Percentiles rank a stretch among this genome's conserved stretches.
These are phyloP conservation scores for Caenorhabditis imperialis DNA, from an alignment of 2,888 invertebrate species.

Conservation along the genomic window DNA sequence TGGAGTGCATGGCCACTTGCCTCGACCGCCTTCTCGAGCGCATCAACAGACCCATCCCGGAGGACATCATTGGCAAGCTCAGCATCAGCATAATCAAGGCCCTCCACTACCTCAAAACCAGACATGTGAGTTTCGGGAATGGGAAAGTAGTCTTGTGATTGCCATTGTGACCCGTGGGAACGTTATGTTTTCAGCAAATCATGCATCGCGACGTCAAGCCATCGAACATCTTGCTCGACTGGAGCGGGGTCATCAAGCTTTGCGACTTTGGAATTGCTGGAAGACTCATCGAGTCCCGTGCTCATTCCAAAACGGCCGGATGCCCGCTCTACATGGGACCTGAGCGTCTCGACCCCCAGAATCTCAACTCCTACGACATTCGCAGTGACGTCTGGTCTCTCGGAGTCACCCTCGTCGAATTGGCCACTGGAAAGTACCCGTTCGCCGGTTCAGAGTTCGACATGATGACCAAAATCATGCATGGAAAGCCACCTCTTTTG, in stretches of 20 bases:
- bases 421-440: constrained; percentile 91
- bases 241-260: constrained; percentile 93
- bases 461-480: constrained; percentile 88
- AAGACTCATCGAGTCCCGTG: constrained; percentile 90
- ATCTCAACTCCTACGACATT: constrained; percentile 87
- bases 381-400: constrained; percentile 99
- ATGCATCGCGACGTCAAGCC: constrained; percentile 82
- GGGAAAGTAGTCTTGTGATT: background rate
- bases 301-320: constrained; percentile 84
- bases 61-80: constrained; percentile 95
- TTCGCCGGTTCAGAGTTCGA: constrained; percentile 90
- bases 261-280: constrained; percentile 98
- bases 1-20: constrained; percentile 99
- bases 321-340: constrained; percentile 98
- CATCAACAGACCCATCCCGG: constrained; percentile 87
- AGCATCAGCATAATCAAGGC: constrained; percentile 97
- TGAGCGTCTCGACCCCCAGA: constrained; percentile 59
- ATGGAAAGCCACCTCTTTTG: constrained; percentile 80
- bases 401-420: constrained; percentile 87
- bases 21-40: constrained; percentile 94
- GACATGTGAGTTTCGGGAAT: constrained; percentile 81
- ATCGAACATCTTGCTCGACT: constrained; percentile 95
- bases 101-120: constrained; percentile 95
- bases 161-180: background rate
- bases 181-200: constrained; percentile 65